A percentile compares a stretch with the other conserved stretches of the same genome.
These are phyloP conservation scores for Callithrix jacchus DNA, from an alignment of 2,113 vertebrate species.

Conservation along the genomic window DNA sequence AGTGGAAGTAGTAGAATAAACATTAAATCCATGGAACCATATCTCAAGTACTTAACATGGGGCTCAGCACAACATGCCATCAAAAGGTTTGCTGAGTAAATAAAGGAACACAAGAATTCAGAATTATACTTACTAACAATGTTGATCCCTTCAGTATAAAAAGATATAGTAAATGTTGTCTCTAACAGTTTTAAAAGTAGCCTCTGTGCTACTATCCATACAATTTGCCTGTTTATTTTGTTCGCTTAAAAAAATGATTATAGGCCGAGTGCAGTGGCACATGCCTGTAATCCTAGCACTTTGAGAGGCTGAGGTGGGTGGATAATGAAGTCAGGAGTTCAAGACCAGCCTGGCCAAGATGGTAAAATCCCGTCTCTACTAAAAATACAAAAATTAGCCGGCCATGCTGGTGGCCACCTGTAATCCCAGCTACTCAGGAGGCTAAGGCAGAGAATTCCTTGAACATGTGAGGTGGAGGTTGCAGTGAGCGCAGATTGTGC, in stretches of 20 bases:
- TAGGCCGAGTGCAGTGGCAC: too few relatives aligned
- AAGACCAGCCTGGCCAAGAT: too few relatives aligned
- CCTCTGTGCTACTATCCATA: background rate
- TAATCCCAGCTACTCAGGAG: too few relatives aligned
- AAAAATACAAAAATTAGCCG: too few relatives aligned
- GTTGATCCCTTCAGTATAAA: background rate
- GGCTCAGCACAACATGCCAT: background rate
- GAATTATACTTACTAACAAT: background rate
- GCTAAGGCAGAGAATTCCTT: too few relatives aligned
- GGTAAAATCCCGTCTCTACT: too few relatives aligned
- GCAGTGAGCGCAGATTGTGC: too few relatives aligned
- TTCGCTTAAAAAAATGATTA: background rate
- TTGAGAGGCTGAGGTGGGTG: too few relatives aligned
- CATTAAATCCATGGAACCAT: background rate
- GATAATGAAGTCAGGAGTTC: too few relatives aligned
- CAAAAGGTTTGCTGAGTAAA: background rate
- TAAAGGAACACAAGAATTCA: background rate
- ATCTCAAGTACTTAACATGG: background rate
- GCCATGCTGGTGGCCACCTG: too few relatives aligned
- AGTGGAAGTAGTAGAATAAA: fast-evolving
- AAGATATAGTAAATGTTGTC: background rate
- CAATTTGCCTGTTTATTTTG: background rate
- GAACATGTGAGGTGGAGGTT: too few relatives aligned
- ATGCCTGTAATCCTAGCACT: too few relatives aligned
- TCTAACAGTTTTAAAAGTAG: background rate